A percentile compares a stretch with the other conserved stretches of the same genome.
Conservation (phyloP, 2,888 invertebrate species). For the Drosophila flavopinicola region DNA sequence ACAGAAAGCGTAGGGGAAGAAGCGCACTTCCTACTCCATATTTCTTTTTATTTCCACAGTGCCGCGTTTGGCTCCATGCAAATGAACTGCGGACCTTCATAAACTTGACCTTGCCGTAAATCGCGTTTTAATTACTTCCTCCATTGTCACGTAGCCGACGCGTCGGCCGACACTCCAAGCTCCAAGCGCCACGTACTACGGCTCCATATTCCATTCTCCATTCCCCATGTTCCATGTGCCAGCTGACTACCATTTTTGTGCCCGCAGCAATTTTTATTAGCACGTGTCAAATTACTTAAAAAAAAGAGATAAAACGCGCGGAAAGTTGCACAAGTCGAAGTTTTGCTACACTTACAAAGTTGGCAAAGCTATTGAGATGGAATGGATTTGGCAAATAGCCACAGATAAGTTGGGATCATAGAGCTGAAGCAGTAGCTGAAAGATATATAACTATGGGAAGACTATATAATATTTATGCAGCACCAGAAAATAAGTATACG, state of each 20-base stretch:
- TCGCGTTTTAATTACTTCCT: conserved; percentile 79
- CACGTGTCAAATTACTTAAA: conserved; percentile 74
- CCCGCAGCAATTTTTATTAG: conserved; percentile 72
- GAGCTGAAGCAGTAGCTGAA: no score
- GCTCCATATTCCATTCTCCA: conserved; percentile 4
- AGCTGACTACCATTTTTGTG: conserved; percentile 60
- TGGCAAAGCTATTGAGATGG: not conserved
- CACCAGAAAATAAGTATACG: no score
- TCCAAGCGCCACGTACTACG: not conserved
- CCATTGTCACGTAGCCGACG: conserved; percentile 72
- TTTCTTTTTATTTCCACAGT: conserved; percentile 7
- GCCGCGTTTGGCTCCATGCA: conserved; percentile 47
- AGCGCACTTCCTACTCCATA: conserved; percentile 5
- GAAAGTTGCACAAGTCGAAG: conserved; percentile 13
- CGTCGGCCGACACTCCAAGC: conserved; percentile 40
- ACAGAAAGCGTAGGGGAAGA: not conserved
- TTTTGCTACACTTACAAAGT: conserved; percentile 11
- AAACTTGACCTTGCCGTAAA: conserved; percentile 77
- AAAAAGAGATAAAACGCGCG: conserved; percentile 17
- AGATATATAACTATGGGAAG: no score
- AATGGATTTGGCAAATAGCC: not conserved
- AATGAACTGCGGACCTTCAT: conserved; percentile 77
- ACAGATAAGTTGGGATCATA: not conserved
- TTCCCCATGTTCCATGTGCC: not conserved
- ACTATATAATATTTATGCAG: no score